Evolutionary conservation across 2,888 invertebrate genomes (phyloP).

Genomic region (Drosophila glabriapex): DNA sequence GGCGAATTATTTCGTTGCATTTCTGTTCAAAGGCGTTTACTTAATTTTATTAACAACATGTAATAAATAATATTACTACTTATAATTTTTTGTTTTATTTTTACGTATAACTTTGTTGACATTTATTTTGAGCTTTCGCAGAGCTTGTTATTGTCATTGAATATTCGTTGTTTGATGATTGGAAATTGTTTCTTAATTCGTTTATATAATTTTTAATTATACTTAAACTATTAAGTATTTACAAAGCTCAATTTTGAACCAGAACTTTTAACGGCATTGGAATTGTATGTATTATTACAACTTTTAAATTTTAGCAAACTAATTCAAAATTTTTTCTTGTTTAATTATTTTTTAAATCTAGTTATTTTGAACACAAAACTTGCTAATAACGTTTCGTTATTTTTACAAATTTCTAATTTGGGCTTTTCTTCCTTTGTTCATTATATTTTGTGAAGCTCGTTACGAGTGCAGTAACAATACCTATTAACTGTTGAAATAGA

Average conservation of each 20-base stretch:
- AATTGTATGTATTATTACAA: slow-evolving; percentile 35
- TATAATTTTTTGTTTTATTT: slow-evolving; percentile 6
- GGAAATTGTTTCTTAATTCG: slow-evolving; percentile 36
- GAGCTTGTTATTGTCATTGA: slow-evolving; percentile 55
- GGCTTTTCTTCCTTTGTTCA: neutral
- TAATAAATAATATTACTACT: slow-evolving; percentile 46
- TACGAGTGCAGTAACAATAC: slow-evolving; percentile 21
- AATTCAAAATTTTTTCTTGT: slow-evolving; percentile 11
- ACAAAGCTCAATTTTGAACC: slow-evolving; percentile 79
- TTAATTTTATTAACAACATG: slow-evolving; percentile 35
- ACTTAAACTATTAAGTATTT: slow-evolving; percentile 85
- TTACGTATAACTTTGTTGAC: slow-evolving; percentile 27
- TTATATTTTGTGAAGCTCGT: slow-evolving; percentile 2
- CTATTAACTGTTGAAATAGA: slow-evolving; percentile 6
- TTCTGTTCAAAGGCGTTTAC: slow-evolving; percentile 6
- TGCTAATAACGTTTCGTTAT: neutral
- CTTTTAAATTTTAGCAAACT: slow-evolving; percentile 37
- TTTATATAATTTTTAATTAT: slow-evolving; percentile 64
- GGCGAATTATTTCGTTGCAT: neutral
- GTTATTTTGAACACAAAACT: slow-evolving; percentile 25
- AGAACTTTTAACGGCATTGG: slow-evolving; percentile 66
- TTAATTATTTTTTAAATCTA: slow-evolving; percentile 30
- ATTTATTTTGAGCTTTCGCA: slow-evolving; percentile 31
- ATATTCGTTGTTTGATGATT: slow-evolving; percentile 33
- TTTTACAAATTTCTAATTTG: slow-evolving; percentile 13